Conservation (phyloP, 2,888 invertebrate genomes). For the Palloptera scutellata region DNA sequence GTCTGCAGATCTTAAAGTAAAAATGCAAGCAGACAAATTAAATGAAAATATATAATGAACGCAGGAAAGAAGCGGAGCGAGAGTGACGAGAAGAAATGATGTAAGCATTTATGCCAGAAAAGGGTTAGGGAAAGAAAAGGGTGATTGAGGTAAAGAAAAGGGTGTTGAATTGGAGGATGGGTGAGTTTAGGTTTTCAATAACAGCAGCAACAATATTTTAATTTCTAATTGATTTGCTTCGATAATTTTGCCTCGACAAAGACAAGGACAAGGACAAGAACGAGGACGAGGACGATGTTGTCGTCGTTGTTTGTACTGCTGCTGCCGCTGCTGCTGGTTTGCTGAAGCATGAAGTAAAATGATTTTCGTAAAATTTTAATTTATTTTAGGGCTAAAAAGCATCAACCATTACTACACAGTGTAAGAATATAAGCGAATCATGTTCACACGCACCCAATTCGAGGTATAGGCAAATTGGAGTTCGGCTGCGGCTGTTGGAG, state of each 20-base stretch:
- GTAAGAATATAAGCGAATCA: not conserved
- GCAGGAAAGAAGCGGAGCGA: not conserved
- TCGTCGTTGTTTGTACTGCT: too few species aligned
- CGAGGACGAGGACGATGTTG: not conserved
- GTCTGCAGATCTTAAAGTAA: constrained; percentile 55
- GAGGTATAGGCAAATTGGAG: not conserved
- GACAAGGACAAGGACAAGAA: constrained; percentile 34
- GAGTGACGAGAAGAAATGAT: not conserved
- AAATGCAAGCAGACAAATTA: constrained; percentile 20
- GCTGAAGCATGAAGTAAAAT: not conserved
- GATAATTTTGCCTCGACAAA: constrained; percentile 25
- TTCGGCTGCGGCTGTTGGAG: too few species aligned
- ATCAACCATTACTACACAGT: constrained; percentile 1
- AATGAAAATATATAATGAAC: not conserved
- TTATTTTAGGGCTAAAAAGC: constrained; percentile 19
- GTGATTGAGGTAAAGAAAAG: too few species aligned
- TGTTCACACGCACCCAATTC: not conserved
- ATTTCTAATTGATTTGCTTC: constrained; percentile 54
- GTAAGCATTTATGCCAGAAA: too few species aligned
- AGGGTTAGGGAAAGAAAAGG: too few species aligned
- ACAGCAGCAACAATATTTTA: constrained; percentile 29
- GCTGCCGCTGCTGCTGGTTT: not conserved
- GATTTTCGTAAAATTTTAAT: constrained; percentile 24
- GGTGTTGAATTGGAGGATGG: too few species aligned
- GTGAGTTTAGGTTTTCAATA: too few species aligned